A percentile compares a stretch with the other conserved stretches of the same genome.
Conservation (phyloP, 2,113 vertebrate species). For the Stictonetta naevosa region DNA sequence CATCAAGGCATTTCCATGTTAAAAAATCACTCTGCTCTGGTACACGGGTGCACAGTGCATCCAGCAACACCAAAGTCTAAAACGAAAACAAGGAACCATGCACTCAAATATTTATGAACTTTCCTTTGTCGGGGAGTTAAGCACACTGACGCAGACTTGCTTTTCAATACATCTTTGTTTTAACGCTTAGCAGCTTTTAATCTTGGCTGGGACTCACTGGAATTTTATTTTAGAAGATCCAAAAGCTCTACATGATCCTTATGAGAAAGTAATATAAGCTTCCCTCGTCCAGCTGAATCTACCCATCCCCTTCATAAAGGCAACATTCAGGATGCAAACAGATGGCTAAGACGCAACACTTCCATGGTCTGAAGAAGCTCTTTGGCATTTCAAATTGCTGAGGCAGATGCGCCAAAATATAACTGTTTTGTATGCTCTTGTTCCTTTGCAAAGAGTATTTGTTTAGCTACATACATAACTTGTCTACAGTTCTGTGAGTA, state of each 20-base stretch:
- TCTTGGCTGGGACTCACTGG: slow-evolving; percentile 38
- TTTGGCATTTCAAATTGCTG: slow-evolving; percentile 17
- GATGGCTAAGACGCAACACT: slow-evolving; percentile 19
- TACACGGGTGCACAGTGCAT: neutral
- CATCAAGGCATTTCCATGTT: neutral
- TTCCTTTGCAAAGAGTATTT: neutral
- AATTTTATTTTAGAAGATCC: slow-evolving; percentile 46
- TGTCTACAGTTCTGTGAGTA: neutral
- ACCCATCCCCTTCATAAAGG: slow-evolving; percentile 13
- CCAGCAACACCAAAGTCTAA: neutral
- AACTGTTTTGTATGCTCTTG: neutral
- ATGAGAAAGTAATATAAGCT: slow-evolving; percentile 50
- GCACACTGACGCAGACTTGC: neutral
- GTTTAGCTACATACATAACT: neutral
- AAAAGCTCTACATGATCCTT: slow-evolving; percentile 52
- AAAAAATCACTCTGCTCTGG: neutral
- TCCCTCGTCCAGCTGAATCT: neutral
- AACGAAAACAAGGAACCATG: neutral
- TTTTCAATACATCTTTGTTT: slow-evolving; percentile 49
- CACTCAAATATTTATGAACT: neutral
- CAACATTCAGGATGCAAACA: slow-evolving; percentile 30
- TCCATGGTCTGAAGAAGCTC: neutral
- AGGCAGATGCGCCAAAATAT: neutral
- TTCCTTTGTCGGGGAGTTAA: neutral
- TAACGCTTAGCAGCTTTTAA: slow-evolving; percentile 45